Evolutionary conservation across 2,797 vertebrate genomes (phyloP), one percentile per base, ranked within the genome.

Genomic region (Melanotaenia trifasciata): DNA sequence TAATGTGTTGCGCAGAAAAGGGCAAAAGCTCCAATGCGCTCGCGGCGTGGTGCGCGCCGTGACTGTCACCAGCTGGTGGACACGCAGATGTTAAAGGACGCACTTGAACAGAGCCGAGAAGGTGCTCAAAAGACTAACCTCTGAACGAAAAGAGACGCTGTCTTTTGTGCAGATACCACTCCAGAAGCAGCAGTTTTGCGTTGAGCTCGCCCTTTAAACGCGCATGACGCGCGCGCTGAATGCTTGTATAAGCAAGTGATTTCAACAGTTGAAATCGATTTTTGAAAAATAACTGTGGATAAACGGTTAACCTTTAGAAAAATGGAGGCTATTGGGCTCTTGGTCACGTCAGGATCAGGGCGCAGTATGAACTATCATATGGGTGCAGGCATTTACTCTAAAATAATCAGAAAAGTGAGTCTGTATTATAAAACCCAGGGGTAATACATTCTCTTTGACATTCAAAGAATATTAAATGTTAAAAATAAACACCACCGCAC

Each of bases 91-190:
- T 76, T 62, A 24, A 70, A 70, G 70, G 78, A 66, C 77, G 51
- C 81, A 1, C 67, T 30, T 9, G 35, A 68, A 18, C 51, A 7
- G 62, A 57, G 32, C 40, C 1, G 71, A 75, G 73, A 66, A 80
- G 80, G 61, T 58, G 75, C 80, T 22, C 72, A 63, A 13, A 65
- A 70, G 53, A 24, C 64, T 81, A 78, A 80, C 82, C 83, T 84
- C 76, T 67, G 60, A 66, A 12, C 51, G 51, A 50, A 2, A 38
- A 66, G 70, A 38, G 64, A 56, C 30, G 24, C 64, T 58, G 47
- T 22, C n/a, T 67, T 58, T 40, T 7, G 20, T 7, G 11, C 61
- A 43, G 20, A 35, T 1, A 8, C 47, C 47, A 30, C 28, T 24
- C 33, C 74, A 77, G n/a, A 53, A 45, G 36, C 43, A 35, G 45